phyloP scores from a whole-genome alignment of 2,113 vertebrate species.

The Scopus umbretta region DNA sequence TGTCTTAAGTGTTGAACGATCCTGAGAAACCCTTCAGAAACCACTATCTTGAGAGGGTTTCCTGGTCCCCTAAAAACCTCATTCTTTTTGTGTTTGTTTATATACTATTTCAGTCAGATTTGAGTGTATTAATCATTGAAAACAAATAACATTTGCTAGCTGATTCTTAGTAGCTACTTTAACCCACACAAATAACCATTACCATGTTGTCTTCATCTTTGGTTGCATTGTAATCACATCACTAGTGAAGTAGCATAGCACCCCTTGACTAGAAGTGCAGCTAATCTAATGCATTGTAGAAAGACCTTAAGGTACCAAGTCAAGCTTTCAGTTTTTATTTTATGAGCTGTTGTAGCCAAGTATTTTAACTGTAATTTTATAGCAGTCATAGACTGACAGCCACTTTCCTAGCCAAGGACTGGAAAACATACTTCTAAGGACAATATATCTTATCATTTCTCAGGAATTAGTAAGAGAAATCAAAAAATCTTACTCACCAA shows the following conservation, averaged over 20 bases:
- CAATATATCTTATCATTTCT: background rate
- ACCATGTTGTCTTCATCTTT: background rate
- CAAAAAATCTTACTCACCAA: background rate
- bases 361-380: background rate
- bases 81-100: background rate
- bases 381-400: background rate
- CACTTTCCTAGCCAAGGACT: background rate
- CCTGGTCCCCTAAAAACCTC: rapidly evolving
- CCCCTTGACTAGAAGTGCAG: background rate
- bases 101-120: background rate
- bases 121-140: background rate
- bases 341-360: background rate
- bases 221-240: rapidly evolving
- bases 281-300: background rate
- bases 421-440: background rate
- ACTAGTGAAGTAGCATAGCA: background rate
- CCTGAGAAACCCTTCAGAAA: background rate
- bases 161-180: background rate
- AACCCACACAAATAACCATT: background rate
- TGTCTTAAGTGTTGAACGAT: background rate
- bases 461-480: background rate
- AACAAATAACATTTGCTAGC: background rate
- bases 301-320: background rate
- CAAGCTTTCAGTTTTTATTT: background rate
- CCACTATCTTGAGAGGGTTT: background rate